Evolutionary conservation across 2,113 vertebrate genomes (phyloP).

Genomic region (Otocyon megalotis): DNA sequence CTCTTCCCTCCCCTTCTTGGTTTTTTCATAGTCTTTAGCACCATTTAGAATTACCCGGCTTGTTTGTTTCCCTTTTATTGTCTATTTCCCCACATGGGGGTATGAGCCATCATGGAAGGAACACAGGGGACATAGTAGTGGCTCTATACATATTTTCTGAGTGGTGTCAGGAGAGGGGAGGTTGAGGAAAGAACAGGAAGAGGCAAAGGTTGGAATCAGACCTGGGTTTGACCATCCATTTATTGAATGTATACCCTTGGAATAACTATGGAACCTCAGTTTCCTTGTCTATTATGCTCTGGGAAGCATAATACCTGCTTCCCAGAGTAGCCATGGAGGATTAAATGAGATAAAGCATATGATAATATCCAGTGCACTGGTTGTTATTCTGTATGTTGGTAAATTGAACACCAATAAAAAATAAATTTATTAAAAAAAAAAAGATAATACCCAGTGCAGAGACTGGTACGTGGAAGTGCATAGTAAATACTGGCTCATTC

Average conservation of each 20-base stretch:
- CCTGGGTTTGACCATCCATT: not conserved
- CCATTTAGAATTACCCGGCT: not conserved
- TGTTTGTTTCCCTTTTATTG: not conserved
- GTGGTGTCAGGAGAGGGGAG: not conserved
- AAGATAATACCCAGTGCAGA: not conserved
- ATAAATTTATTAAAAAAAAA: no score
- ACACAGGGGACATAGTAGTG: not conserved
- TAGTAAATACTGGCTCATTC: not conserved
- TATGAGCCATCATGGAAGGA: not conserved
- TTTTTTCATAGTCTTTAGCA: not conserved
- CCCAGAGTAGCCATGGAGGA: not conserved
- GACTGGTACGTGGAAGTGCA: not conserved
- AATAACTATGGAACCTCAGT: not conserved
- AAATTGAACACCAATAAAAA: no score
- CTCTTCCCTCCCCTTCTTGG: not conserved
- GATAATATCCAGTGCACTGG: not conserved
- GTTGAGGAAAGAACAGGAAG: not conserved
- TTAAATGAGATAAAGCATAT: not conserved
- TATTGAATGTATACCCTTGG: not conserved
- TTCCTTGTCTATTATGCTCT: not conserved
- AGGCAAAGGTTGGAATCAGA: slow-evolving; percentile 8
- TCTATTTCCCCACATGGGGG: not conserved
- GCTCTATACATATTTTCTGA: not conserved
- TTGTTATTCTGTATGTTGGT: no score
- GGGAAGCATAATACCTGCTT: not conserved